phyloP scores from a whole-genome alignment of 2,888 invertebrate genomes.

The Muschampia plurimacula region DNA sequence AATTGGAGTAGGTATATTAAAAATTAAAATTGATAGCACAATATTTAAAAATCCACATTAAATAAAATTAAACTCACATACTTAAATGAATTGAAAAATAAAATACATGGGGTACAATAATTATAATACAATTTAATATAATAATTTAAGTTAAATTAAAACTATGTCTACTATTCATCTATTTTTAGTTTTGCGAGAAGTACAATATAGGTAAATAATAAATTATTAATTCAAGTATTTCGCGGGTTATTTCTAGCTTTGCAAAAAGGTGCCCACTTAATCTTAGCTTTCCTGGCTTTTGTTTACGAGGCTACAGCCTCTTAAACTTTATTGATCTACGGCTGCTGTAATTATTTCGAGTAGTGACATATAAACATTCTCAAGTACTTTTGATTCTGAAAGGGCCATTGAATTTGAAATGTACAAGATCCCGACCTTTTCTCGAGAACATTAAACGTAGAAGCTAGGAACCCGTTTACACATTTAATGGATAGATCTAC shows the following conservation, averaged over 20 bases:
- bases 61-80: too few species aligned
- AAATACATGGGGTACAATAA: too few species aligned
- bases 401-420: constrained; percentile 1
- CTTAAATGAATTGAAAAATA: too few species aligned
- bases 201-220: too few species aligned
- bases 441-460: background rate
- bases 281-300: background rate
- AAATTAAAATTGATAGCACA: too few species aligned
- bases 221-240: background rate
- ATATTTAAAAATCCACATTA: too few species aligned
- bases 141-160: too few species aligned
- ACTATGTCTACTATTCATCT: too few species aligned
- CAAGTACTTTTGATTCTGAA: background rate
- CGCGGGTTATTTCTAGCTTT: background rate
- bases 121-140: too few species aligned
- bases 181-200: too few species aligned
- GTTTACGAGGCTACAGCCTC: too few species aligned
- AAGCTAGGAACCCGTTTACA: background rate
- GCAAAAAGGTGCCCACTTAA: background rate
- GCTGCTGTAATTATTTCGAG: background rate
- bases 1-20: too few species aligned
- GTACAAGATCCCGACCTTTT: background rate
- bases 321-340: background rate
- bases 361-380: constrained; percentile 1
- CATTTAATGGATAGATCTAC: background rate